A percentile compares a stretch with the other conserved stretches of the same genome.
Conservation (phyloP, 2,797 vertebrate genomes). For the Echeneis naucrates region DNA sequence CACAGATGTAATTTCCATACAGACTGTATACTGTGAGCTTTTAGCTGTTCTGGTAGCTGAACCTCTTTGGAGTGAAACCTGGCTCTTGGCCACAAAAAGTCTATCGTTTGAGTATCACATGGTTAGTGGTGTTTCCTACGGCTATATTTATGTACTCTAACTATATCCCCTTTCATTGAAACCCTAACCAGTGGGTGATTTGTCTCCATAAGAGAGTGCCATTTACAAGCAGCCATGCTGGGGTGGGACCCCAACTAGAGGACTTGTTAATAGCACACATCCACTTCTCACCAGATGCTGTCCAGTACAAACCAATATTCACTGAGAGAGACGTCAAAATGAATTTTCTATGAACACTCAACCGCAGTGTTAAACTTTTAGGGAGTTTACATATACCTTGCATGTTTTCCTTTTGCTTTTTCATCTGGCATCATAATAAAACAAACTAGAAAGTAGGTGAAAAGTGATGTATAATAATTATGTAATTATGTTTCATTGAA, state of each 20-base stretch:
- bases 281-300: constrained; percentile 83
- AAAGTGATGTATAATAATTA: constrained; percentile 6
- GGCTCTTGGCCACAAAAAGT: constrained; percentile 72
- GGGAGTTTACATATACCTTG: constrained; percentile 55
- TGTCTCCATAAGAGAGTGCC: constrained; percentile 83
- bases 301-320: constrained; percentile 76
- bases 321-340: constrained; percentile 72
- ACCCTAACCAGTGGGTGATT: constrained; percentile 79
- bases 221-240: constrained; percentile 86
- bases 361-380: constrained; percentile 54
- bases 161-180: constrained; percentile 85
- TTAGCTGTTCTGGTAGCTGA: constrained; percentile 61
- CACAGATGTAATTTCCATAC: constrained; percentile 68
- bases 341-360: constrained; percentile 69
- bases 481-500: constrained; percentile 17
- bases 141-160: constrained; percentile 84
- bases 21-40: constrained; percentile 59
- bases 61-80: constrained; percentile 70
- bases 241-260: constrained; percentile 80
- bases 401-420: constrained; percentile 18
- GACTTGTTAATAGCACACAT: constrained; percentile 84
- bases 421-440: constrained; percentile 6
- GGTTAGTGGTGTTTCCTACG: constrained; percentile 77
- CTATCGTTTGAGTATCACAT: constrained; percentile 76
- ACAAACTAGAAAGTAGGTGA: constrained; percentile 22